Evolutionary conservation across 2,113 vertebrate genomes (phyloP).

Genomic region (Agelaius phoeniceus): DNA sequence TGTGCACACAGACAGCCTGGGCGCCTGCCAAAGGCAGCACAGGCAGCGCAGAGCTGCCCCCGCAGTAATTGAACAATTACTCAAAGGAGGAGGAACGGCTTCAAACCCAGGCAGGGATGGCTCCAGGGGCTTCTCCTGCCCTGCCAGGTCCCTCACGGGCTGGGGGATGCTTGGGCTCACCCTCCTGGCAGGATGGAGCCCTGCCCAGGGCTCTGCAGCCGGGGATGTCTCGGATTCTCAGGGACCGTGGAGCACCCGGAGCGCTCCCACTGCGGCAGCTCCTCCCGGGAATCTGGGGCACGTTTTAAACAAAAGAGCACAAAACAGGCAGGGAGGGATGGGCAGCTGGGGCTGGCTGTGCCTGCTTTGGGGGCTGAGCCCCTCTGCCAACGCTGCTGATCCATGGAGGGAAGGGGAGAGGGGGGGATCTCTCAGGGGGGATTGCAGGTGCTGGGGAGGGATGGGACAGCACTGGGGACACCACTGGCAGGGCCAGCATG

Average conservation of each 20-base stretch:
- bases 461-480: background rate
- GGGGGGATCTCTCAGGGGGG: background rate
- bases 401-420: fast-evolving
- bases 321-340: fast-evolving
- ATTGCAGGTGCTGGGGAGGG: background rate
- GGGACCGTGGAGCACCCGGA: fast-evolving
- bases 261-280: background rate
- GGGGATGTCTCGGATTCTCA: fast-evolving
- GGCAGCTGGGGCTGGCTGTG: background rate
- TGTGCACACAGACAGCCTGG: background rate
- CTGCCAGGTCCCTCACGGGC: fast-evolving
- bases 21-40: background rate
- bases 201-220: background rate
- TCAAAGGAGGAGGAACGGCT: background rate
- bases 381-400: fast-evolving
- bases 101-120: fast-evolving
- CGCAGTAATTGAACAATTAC: constrained; percentile 21
- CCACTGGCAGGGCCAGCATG: fast-evolving
- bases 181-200: fast-evolving
- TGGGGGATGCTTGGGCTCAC: background rate
- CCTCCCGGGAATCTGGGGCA: fast-evolving
- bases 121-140: background rate
- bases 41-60: background rate
- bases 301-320: background rate
- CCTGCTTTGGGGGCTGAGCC: fast-evolving